phyloP scores from a whole-genome alignment of 1,140 invertebrate species.

The Aphaenogaster rudis region DNA sequence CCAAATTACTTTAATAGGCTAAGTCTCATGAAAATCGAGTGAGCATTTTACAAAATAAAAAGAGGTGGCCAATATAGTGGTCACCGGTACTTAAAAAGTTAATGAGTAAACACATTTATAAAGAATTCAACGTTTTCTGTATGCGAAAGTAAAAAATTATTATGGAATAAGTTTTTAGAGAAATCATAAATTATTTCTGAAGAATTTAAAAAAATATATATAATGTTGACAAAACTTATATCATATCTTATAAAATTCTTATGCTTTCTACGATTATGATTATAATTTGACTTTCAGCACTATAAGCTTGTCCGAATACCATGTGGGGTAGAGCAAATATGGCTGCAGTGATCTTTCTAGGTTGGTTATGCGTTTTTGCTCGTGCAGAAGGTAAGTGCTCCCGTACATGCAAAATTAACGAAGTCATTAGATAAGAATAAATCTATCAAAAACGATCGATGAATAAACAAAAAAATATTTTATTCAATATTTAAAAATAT shows the following conservation, averaged over 20 bases:
- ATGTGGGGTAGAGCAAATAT: slow-evolving; percentile 85
- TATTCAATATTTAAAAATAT: neutral
- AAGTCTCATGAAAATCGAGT: no score
- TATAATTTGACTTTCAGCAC: slow-evolving; percentile 29
- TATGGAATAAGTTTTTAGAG: neutral
- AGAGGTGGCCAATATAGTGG: no score
- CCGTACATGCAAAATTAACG: neutral
- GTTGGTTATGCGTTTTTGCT: slow-evolving; percentile 72
- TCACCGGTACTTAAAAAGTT: no score
- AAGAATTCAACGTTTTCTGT: neutral
- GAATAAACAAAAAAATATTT: neutral
- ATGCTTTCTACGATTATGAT: neutral
- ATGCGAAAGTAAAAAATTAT: neutral
- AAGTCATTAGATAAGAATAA: neutral
- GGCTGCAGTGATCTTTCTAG: slow-evolving; percentile 78
- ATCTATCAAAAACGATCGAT: neutral
- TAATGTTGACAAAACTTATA: neutral
- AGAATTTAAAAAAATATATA: neutral
- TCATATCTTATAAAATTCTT: neutral
- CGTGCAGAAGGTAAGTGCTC: slow-evolving; percentile 76
- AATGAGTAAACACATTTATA: no score
- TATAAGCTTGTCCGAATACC: slow-evolving; percentile 43
- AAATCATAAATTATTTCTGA: neutral
- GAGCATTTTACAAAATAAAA: no score
- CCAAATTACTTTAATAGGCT: no score